phyloP scores from a whole-genome alignment of 2,113 vertebrate species.

The Charina bottae region DNA sequence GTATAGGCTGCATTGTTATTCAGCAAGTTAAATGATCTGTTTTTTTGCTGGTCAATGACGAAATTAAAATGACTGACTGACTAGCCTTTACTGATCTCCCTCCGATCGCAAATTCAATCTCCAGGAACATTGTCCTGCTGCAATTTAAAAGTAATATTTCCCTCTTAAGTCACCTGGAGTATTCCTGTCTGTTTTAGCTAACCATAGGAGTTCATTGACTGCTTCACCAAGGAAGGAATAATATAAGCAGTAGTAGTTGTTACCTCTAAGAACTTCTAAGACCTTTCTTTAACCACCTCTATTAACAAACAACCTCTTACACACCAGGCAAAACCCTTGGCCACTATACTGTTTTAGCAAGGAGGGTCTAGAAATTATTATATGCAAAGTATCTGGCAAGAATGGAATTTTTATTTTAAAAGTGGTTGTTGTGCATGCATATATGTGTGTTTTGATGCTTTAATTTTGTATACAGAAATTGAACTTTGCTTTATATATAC shows the following conservation, averaged over 20 bases:
- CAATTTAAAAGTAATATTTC: background rate
- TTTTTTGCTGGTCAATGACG: background rate
- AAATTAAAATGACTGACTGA: background rate
- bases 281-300: background rate
- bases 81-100: background rate
- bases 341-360: background rate
- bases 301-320: background rate
- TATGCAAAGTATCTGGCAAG: background rate
- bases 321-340: background rate
- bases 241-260: background rate
- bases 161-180: background rate
- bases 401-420: background rate
- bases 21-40: background rate
- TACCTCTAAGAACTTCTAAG: background rate
- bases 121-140: background rate
- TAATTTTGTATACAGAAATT: too few species aligned
- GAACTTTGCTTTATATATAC: too few species aligned
- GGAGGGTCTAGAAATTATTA: background rate
- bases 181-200: background rate
- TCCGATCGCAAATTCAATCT: background rate
- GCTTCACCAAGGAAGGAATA: background rate
- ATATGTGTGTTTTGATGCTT: background rate
- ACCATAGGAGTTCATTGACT: background rate
- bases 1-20: background rate
- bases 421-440: background rate